These are phyloP conservation scores for Corydoras maculifer DNA, from an alignment of 2,113 vertebrate genomes.

Conservation along the genomic window DNA sequence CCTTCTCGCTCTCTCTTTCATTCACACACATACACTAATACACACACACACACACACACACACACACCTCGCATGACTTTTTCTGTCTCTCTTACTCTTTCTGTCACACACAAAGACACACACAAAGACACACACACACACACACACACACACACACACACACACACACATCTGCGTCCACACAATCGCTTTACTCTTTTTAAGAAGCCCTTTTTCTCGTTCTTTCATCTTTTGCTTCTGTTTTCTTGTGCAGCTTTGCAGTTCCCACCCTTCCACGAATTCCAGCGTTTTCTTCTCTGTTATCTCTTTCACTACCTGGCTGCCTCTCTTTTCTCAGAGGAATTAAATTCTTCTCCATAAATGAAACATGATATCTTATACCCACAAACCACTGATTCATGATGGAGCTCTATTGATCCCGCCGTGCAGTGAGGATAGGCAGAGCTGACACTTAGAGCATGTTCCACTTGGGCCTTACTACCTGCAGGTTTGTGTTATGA, in stretches of 20 bases:
- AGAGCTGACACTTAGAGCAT: neutral
- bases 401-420: conserved; percentile 1
- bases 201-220: no score
- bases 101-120: no score
- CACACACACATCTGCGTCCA: no score
- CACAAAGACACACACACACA: no score
- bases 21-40: no score
- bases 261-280: neutral
- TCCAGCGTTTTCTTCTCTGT: neutral
- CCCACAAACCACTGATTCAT: neutral
- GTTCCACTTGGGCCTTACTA: neutral
- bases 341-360: neutral
- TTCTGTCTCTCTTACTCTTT: no score
- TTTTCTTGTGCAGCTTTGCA: neutral
- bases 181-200: no score
- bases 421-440: neutral
- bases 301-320: neutral
- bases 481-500: neutral
- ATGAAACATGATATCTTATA: neutral
- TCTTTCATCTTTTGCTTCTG: no score
- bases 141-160: no score
- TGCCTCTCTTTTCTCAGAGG: neutral
- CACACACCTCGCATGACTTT: no score
- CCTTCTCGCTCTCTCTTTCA: no score
- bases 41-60: no score